Percentiles rank a stretch among this genome's conserved stretches.
Conservation (phyloP, 2,888 invertebrate genomes). For the Apoda limacodes region DNA sequence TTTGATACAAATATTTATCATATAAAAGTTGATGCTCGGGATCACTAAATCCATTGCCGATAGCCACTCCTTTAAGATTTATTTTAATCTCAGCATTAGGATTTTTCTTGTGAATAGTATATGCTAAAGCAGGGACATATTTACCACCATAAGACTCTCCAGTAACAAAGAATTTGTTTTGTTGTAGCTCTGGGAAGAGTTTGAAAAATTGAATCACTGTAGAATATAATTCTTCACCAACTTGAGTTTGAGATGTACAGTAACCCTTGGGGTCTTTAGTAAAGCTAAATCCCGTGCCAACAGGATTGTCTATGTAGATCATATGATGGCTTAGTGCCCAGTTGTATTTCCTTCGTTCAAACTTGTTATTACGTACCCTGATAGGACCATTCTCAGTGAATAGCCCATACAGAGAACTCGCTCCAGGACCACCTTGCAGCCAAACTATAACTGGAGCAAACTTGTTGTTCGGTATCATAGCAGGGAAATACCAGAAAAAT, state of each 20-base stretch:
- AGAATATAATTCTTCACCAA: slow-evolving; percentile 82
- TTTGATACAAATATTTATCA: slow-evolving; percentile 82
- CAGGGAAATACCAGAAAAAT: slow-evolving; percentile 94
- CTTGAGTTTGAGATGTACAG: slow-evolving; percentile 81
- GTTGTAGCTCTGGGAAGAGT: slow-evolving; percentile 80
- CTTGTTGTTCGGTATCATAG: slow-evolving; percentile 62
- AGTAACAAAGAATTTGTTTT: slow-evolving; percentile 85
- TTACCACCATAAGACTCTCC: slow-evolving; percentile 93
- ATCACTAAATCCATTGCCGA: slow-evolving; percentile 86
- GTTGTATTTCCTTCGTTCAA: slow-evolving; percentile 75
- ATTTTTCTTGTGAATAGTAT: slow-evolving; percentile 77
- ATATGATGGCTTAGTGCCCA: slow-evolving; percentile 86
- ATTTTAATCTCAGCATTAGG: slow-evolving; percentile 75
- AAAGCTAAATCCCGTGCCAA: slow-evolving; percentile 93
- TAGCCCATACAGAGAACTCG: slow-evolving; percentile 81
- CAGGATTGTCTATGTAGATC: slow-evolving; percentile 94
- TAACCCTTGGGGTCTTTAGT: slow-evolving; percentile 82
- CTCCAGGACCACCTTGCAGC: slow-evolving; percentile 90
- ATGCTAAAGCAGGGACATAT: slow-evolving; percentile 80
- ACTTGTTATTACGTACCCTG: slow-evolving; percentile 35
- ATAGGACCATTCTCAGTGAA: slow-evolving; percentile 88
- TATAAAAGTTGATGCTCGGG: slow-evolving; percentile 82
- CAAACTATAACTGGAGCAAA: slow-evolving; percentile 82
- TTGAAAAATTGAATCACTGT: slow-evolving; percentile 86
- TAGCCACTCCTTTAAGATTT: slow-evolving; percentile 77